Conservation (phyloP, 2,797 vertebrate species). For the Sebastes alutus region DNA sequence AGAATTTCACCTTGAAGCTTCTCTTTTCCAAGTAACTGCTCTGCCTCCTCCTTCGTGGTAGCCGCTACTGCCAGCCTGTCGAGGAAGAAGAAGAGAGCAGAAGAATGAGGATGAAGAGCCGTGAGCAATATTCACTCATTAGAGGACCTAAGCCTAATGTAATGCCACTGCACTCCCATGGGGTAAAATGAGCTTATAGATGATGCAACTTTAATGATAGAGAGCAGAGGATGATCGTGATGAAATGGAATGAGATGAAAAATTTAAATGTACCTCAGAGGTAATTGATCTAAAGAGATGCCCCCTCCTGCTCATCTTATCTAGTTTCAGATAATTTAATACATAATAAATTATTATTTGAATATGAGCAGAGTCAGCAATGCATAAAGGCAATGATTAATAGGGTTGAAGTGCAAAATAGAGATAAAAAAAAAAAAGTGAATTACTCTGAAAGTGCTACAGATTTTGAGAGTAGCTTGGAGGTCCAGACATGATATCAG, state of each 20-base stretch:
- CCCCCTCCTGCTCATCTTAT: neutral
- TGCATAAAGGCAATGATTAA: conserved; percentile 5
- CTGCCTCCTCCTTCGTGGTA: conserved; percentile 65
- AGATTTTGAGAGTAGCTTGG: neutral
- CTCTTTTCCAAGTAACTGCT: conserved; percentile 77
- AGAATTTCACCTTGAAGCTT: conserved; percentile 70
- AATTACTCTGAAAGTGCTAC: neutral
- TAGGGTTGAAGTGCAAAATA: conserved; percentile 5
- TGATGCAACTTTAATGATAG: conserved; percentile 51
- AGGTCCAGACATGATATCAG: neutral
- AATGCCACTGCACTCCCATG: conserved; percentile 33
- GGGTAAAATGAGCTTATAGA: conserved; percentile 47
- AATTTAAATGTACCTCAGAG: conserved; percentile 32
- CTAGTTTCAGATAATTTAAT: conserved; percentile 10
- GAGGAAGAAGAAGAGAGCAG: neutral
- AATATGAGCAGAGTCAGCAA: conserved; percentile 14
- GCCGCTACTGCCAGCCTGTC: conserved; percentile 65
- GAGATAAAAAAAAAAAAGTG: neutral
- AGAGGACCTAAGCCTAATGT: conserved; percentile 22
- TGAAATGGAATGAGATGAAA: conserved; percentile 55
- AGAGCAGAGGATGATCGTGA: conserved; percentile 29
- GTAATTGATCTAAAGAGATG: conserved; percentile 60
- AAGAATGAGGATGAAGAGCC: conserved; percentile 12
- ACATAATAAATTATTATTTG: conserved; percentile 30
- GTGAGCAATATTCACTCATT: conserved; percentile 30